Evolutionary conservation across 2,113 vertebrate species (phyloP).

Genomic region (Anarrhichthys ocellatus): DNA sequence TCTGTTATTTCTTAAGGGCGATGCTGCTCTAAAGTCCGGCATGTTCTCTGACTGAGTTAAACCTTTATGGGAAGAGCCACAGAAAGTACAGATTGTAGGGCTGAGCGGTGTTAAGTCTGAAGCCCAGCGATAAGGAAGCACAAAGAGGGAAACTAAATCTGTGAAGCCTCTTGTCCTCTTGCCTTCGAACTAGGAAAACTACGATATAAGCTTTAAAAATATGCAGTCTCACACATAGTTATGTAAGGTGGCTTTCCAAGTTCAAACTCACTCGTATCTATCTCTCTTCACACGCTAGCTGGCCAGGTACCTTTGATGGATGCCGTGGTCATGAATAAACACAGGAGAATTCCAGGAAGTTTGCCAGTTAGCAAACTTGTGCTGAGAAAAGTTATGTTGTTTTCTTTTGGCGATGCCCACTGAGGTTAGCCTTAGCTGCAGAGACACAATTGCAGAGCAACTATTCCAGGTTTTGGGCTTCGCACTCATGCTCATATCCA

Average conservation of each 20-base stretch:
- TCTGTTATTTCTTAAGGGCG: neutral
- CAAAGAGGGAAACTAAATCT: neutral
- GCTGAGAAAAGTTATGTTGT: neutral
- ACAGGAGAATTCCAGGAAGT: neutral
- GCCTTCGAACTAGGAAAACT: neutral
- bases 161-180: neutral
- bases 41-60: neutral
- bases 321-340: neutral
- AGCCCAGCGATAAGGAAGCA: neutral
- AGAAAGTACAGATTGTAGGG: neutral
- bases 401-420: neutral
- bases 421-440: neutral
- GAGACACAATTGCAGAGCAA: no score
- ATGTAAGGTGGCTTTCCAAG: neutral
- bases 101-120: constrained; percentile 10
- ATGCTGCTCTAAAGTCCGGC: neutral
- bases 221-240: neutral
- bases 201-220: neutral
- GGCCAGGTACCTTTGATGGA: neutral
- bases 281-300: neutral
- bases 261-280: neutral
- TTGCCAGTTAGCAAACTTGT: constrained; percentile 1
- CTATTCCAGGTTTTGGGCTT: no score
- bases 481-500: neutral
- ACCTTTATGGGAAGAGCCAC: neutral